A percentile compares a stretch with the other conserved stretches of the same genome.
Evolutionary conservation across 1,140 invertebrate genomes (phyloP).

Genomic region (Potamilus streckersoni): DNA sequence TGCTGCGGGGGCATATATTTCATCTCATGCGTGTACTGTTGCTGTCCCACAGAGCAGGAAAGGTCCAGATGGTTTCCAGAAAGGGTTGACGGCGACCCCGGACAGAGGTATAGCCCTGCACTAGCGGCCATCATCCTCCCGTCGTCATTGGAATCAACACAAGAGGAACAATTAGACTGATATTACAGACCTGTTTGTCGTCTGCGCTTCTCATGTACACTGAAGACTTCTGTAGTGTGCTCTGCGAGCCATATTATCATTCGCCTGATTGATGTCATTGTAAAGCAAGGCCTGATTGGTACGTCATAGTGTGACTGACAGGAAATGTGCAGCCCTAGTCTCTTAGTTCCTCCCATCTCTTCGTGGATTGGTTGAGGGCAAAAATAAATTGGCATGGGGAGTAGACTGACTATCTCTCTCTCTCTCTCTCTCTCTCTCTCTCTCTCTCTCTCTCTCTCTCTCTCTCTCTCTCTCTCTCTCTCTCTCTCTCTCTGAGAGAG

Average conservation of each 20-base stretch:
- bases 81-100: constrained; percentile 52
- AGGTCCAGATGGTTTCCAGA: constrained; percentile 47
- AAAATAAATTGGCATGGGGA: no score
- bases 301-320: constrained; percentile 26
- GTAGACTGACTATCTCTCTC: no score
- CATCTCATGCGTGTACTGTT: constrained; percentile 35
- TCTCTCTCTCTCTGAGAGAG: no score
- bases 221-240: constrained; percentile 19
- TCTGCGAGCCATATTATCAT: constrained; percentile 24
- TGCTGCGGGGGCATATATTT: constrained; percentile 75
- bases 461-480: no score
- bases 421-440: no score
- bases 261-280: constrained; percentile 25
- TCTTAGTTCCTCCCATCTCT: no score
- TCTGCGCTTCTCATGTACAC: constrained; percentile 29
- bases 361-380: no score
- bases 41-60: constrained; percentile 44
- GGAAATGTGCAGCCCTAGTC: constrained; percentile 5
- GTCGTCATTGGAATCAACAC: constrained; percentile 20
- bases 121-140: constrained; percentile 52
- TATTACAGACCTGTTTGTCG: constrained; percentile 22
- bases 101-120: constrained; percentile 51
- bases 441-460: no score
- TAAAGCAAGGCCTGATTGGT: constrained; percentile 14
- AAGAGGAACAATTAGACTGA: constrained; percentile 10